phyloP scores from a whole-genome alignment of 2,888 invertebrate genomes.

The Rhimphoctona megacephalus region DNA sequence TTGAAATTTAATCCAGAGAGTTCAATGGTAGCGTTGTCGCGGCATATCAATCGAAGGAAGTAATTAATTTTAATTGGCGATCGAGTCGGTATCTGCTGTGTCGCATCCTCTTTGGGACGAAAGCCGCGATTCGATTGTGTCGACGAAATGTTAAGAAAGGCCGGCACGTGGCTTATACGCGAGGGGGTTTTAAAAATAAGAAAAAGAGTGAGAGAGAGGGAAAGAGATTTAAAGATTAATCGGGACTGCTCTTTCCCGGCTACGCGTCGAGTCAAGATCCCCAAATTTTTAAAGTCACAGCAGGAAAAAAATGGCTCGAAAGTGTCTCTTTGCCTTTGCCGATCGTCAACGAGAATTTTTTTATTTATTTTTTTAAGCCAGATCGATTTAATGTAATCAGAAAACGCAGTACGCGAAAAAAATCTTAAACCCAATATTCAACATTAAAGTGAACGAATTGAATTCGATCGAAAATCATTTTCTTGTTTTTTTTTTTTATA shows the following conservation, averaged over 20 bases:
- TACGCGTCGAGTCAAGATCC: background rate
- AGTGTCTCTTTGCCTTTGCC: conserved; percentile 11
- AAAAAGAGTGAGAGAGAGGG: background rate
- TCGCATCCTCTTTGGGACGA: conserved; percentile 21
- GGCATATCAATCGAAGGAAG: background rate
- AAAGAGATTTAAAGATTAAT: conserved; percentile 33
- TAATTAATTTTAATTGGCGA: conserved; percentile 64
- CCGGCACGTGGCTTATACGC: conserved; percentile 23
- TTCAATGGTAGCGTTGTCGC: background rate
- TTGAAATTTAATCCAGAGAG: background rate
- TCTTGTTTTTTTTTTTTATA: background rate
- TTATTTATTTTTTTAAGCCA: too few relatives aligned
- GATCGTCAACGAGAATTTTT: background rate
- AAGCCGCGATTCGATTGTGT: conserved; percentile 27
- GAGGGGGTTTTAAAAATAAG: conserved; percentile 1
- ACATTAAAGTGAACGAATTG: background rate
- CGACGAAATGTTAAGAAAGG: background rate
- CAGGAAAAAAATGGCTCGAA: background rate
- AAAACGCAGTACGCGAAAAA: background rate
- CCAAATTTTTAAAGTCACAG: background rate
- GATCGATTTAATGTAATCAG: background rate
- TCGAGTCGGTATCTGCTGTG: conserved; percentile 22
- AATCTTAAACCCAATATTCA: background rate
- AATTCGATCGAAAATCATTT: too few relatives aligned
- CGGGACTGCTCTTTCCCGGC: conserved; percentile 5